Percentiles rank a stretch among this genome's conserved stretches.
phyloP scores from a whole-genome alignment of 2,113 vertebrate genomes.

The Hyperoodon ampullatus region DNA sequence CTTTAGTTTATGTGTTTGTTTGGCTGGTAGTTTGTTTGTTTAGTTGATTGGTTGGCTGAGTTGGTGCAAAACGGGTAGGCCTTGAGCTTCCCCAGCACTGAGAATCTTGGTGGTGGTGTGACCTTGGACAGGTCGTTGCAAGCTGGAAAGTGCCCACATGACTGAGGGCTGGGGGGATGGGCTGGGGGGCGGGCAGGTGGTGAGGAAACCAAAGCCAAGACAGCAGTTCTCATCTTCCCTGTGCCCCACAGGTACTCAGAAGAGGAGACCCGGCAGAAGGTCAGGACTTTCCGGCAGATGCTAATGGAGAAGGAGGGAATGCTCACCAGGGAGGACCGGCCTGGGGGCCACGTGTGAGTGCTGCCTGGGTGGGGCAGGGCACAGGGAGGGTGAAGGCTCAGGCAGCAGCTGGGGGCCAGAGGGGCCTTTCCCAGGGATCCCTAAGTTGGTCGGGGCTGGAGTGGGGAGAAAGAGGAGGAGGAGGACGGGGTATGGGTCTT shows the following conservation, averaged over 20 bases:
- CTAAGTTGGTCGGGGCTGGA: not conserved
- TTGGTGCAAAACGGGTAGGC: not conserved
- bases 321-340: slow-evolving; percentile 94
- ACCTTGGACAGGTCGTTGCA: not conserved
- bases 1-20: not conserved
- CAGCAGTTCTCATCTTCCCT: not conserved
- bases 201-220: not conserved
- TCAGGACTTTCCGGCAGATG: slow-evolving; percentile 98
- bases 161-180: not conserved
- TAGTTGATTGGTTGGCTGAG: not conserved
- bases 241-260: slow-evolving; percentile 91
- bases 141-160: not conserved
- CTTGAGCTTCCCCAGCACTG: not conserved
- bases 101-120: not conserved
- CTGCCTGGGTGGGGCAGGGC: not conserved
- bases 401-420: not conserved
- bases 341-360: slow-evolving; percentile 93
- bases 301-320: slow-evolving; percentile 99
- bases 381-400: not conserved
- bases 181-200: too few relatives aligned
- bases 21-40: not conserved
- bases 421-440: not conserved
- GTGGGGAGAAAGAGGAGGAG: not conserved
- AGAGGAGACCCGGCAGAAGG: slow-evolving; percentile 97
- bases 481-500: not conserved